Conservation (phyloP, 2,113 vertebrate species). For the Nansenia antarctica region DNA sequence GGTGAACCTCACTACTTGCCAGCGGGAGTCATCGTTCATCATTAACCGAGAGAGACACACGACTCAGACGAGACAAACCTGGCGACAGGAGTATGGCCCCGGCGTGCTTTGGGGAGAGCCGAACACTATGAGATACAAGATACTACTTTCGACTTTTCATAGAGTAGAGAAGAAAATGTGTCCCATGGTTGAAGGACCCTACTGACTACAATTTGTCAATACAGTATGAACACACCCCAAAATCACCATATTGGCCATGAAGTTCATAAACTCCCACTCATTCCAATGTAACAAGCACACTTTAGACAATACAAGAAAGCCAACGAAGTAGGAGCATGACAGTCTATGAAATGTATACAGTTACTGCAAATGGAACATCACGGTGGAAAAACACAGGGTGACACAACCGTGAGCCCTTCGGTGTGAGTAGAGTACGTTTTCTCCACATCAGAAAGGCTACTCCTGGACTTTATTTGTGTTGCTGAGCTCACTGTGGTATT, state of each 20-base stretch:
- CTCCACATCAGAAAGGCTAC: constrained; percentile 3
- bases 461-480: constrained; percentile 12
- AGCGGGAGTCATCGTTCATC: constrained; percentile 22
- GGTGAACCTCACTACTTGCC: neutral
- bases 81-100: neutral
- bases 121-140: too few species aligned
- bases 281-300: too few species aligned
- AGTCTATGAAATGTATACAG: too few species aligned
- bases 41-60: constrained; percentile 8
- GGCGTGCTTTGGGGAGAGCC: neutral
- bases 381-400: neutral
- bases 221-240: too few species aligned
- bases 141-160: too few species aligned
- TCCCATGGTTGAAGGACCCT: too few species aligned
- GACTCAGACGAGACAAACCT: neutral
- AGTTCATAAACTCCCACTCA: too few species aligned
- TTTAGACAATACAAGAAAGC: neutral
- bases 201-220: too few species aligned
- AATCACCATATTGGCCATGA: too few species aligned
- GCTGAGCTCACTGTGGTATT: constrained; percentile 8
- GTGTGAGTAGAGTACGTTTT: neutral
- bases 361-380: too few species aligned
- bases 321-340: neutral
- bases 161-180: too few species aligned
- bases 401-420: neutral